A percentile compares a stretch with the other conserved stretches of the same genome.
These are phyloP conservation scores for Platichthys stellatus DNA, from an alignment of 2,113 vertebrate species.

Conservation along the genomic window DNA sequence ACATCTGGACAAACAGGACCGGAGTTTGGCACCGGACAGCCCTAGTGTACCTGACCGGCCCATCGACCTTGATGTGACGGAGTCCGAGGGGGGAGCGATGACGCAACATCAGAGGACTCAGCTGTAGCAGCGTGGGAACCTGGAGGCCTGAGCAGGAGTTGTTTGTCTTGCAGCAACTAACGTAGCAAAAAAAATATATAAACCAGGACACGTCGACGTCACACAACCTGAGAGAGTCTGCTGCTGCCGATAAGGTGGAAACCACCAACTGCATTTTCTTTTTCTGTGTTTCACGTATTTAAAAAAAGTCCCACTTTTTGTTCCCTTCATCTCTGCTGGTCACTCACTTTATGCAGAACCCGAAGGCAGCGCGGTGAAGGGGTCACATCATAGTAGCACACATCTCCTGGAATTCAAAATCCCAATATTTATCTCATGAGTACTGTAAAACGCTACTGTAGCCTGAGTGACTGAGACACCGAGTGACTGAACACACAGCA, in stretches of 20 bases:
- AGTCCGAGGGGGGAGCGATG: constrained; percentile 24
- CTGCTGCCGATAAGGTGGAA: constrained; percentile 17
- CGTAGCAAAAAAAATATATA: constrained; percentile 67
- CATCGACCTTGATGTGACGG: constrained; percentile 29
- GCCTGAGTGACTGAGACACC: constrained; percentile 65
- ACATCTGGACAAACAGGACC: constrained; percentile 19
- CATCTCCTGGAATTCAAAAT: constrained; percentile 44
- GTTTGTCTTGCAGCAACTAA: constrained; percentile 62
- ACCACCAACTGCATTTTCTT: constrained; percentile 17
- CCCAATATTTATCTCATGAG: constrained; percentile 60
- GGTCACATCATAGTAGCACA: constrained; percentile 68
- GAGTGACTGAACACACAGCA: constrained; percentile 32
- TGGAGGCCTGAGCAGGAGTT: constrained; percentile 17
- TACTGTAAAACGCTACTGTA: constrained; percentile 77
- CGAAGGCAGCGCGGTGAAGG: constrained; percentile 50
- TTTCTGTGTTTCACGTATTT: constrained; percentile 4
- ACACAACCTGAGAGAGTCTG: constrained; percentile 12
- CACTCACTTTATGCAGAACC: constrained; percentile 65
- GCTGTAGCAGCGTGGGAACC: constrained; percentile 40
- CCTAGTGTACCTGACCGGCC: not conserved
- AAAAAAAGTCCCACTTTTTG: not conserved
- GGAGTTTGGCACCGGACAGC: constrained; percentile 8
- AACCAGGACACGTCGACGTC: constrained; percentile 54
- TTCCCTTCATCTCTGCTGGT: constrained; percentile 15
- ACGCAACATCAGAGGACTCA: constrained; percentile 35